These are phyloP conservation scores for Haplochromis burtoni DNA, from an alignment of 2,113 vertebrate species.

Conservation along the genomic window DNA sequence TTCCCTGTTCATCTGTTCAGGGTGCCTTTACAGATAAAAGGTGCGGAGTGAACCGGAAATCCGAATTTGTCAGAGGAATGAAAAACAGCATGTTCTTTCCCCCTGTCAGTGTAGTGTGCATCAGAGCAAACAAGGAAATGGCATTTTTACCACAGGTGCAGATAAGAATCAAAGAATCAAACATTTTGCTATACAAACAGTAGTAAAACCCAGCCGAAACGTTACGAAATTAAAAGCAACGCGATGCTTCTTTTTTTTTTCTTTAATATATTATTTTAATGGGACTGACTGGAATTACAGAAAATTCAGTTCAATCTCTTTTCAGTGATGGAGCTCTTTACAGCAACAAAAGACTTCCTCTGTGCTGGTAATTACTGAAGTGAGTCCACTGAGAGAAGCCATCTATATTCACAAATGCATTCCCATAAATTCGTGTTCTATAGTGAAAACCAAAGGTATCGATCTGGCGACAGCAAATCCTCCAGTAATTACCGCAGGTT, in stretches of 20 bases:
- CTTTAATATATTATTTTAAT: background rate
- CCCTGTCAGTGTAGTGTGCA: background rate
- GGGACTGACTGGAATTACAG: background rate
- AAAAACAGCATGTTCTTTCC: background rate
- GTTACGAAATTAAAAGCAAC: background rate
- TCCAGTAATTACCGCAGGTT: background rate
- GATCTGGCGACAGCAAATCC: background rate
- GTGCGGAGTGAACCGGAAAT: background rate
- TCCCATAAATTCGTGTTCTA: conserved; percentile 4
- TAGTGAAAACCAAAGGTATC: conserved; percentile 16
- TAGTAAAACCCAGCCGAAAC: background rate
- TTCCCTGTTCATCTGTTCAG: background rate
- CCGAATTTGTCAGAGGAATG: background rate
- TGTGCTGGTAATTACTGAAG: conserved; percentile 19
- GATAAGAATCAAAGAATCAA: background rate
- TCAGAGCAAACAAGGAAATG: background rate
- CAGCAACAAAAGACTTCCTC: conserved; percentile 16
- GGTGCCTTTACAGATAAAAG: background rate
- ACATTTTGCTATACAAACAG: background rate
- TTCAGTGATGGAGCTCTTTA: background rate
- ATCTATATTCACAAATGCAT: conserved; percentile 10
- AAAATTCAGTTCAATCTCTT: background rate
- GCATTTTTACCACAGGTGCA: background rate
- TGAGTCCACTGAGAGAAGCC: background rate
- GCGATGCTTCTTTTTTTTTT: background rate